Conservation (phyloP, 2,888 invertebrate genomes). For the Ptychoptera contaminata region DNA sequence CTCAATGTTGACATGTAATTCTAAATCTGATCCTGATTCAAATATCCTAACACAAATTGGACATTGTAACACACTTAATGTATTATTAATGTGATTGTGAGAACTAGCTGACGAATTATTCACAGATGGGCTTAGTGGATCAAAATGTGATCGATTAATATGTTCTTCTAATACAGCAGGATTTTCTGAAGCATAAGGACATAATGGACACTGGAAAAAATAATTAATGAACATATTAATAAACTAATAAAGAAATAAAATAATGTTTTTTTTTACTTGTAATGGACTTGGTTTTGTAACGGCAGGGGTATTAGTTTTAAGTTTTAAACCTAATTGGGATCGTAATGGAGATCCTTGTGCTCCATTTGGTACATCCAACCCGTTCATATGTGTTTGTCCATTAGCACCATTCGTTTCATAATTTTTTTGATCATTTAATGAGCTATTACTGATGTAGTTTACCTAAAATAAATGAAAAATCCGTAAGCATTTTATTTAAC, state of each 20-base stretch:
- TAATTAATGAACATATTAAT: slow-evolving; percentile 5
- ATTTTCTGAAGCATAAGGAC: slow-evolving; percentile 58
- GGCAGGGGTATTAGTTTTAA: slow-evolving; percentile 40
- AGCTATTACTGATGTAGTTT: slow-evolving; percentile 5
- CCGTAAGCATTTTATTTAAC: too few species aligned
- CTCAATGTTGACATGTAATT: slow-evolving; percentile 72
- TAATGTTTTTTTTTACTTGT: slow-evolving; percentile 2
- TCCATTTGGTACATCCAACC: slow-evolving; percentile 15
- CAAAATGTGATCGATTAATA: slow-evolving; percentile 66
- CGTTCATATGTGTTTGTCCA: slow-evolving; percentile 10
- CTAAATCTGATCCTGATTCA: slow-evolving; percentile 58
- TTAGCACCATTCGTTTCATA: slow-evolving; percentile 14
- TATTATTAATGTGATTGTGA: slow-evolving; percentile 29
- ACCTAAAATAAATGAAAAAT: neutral
- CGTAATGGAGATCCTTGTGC: slow-evolving; percentile 62
- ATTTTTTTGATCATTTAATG: slow-evolving; percentile 17
- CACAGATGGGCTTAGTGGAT: slow-evolving; percentile 27
- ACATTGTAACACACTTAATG: slow-evolving; percentile 46
- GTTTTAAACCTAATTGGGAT: slow-evolving; percentile 51
- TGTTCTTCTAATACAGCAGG: slow-evolving; percentile 64
- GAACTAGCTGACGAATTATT: slow-evolving; percentile 26
- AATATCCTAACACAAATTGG: slow-evolving; percentile 63
- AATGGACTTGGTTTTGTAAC: slow-evolving; percentile 11
- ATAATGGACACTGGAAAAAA: slow-evolving; percentile 51
- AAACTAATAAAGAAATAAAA: neutral